Percentiles rank a stretch among this genome's conserved stretches.
Evolutionary conservation across 2,888 invertebrate species (phyloP).

Genomic region (Melieria omissa): DNA sequence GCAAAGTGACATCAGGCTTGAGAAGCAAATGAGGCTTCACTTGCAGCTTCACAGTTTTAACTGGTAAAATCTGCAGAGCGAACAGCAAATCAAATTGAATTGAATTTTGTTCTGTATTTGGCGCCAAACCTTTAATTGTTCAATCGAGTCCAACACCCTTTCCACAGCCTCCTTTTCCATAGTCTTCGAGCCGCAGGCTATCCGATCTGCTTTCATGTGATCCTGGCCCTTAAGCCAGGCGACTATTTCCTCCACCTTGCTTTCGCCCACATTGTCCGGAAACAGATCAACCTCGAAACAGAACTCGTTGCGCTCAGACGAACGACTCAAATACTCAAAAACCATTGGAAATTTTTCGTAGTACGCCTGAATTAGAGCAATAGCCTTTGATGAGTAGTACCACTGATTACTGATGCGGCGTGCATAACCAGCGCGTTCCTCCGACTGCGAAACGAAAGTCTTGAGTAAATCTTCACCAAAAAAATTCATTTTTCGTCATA

Average conservation of each 20-base stretch:
- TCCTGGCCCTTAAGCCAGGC: conserved; percentile 81
- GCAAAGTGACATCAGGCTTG: conserved; percentile 70
- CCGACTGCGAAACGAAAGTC: conserved; percentile 67
- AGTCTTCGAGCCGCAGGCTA: conserved; percentile 77
- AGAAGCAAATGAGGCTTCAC: conserved; percentile 81
- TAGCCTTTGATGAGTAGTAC: conserved; percentile 83
- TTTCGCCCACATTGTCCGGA: conserved; percentile 67
- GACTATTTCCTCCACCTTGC: conserved; percentile 68
- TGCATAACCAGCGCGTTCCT: conserved; percentile 84
- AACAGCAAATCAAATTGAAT: neutral
- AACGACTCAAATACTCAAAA: conserved; percentile 69
- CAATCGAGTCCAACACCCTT: conserved; percentile 63
- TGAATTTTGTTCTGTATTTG: conserved; percentile 44
- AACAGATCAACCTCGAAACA: conserved; percentile 79
- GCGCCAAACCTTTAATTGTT: conserved; percentile 62
- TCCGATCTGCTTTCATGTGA: conserved; percentile 71
- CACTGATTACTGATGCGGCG: conserved; percentile 77
- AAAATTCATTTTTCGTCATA: conserved; percentile 53
- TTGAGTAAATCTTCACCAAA: neutral
- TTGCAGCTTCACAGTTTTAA: conserved; percentile 75
- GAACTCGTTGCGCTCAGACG: conserved; percentile 70
- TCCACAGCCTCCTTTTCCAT: conserved; percentile 76
- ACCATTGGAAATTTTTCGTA: conserved; percentile 78
- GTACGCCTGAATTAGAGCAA: conserved; percentile 79
- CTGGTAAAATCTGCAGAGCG: conserved; percentile 49